These are phyloP conservation scores for Dastarcus helophoroides DNA, from an alignment of 2,888 invertebrate genomes.

Conservation along the genomic window DNA sequence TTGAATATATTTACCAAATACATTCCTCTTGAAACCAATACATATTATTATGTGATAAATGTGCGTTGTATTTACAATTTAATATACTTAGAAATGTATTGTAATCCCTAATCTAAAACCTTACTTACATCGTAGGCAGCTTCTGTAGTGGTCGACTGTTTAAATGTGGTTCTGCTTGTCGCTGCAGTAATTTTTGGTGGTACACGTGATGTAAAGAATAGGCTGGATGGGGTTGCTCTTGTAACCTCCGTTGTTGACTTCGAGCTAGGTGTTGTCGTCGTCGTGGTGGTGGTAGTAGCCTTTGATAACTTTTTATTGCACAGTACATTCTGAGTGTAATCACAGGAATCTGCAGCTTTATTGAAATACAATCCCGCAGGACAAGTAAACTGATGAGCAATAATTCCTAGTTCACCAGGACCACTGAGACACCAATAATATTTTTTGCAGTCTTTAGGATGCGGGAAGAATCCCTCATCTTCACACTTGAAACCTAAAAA, in stretches of 20 bases:
- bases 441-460: constrained; percentile 87
- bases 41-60: too few relatives aligned
- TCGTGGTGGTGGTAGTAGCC: constrained; percentile 37
- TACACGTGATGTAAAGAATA: constrained; percentile 25
- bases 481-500: constrained; percentile 75
- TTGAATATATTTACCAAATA: too few relatives aligned
- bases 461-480: constrained; percentile 86
- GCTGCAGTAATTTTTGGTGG: constrained; percentile 34
- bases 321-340: constrained; percentile 78
- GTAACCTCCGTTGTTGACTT: constrained; percentile 40
- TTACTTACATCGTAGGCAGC: constrained; percentile 26
- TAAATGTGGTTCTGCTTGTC: constrained; percentile 30
- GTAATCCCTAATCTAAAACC: not conserved
- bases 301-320: constrained; percentile 55
- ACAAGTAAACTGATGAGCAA: constrained; percentile 87
- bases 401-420: constrained; percentile 77
- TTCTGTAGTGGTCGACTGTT: constrained; percentile 28
- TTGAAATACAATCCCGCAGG: constrained; percentile 86
- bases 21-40: too few relatives aligned
- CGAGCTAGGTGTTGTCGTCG: constrained; percentile 38
- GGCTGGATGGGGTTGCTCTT: constrained; percentile 36
- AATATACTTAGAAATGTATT: constrained; percentile 5
- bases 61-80: too few relatives aligned
- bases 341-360: constrained; percentile 84
- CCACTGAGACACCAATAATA: constrained; percentile 92